Conservation (phyloP, 2,888 invertebrate species). For the Heliconius ethilla region DNA sequence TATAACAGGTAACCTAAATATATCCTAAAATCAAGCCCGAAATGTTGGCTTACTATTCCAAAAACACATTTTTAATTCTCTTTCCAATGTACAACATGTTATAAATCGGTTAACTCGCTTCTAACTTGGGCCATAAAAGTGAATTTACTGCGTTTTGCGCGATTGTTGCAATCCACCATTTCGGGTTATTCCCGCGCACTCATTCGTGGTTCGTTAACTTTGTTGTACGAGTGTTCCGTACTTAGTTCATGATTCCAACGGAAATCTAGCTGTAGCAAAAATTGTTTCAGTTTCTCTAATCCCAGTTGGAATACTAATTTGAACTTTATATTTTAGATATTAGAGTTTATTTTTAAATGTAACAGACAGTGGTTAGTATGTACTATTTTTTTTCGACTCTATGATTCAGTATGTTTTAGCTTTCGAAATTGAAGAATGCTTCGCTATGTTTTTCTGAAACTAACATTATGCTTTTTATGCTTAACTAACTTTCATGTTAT, state of each 20-base stretch:
- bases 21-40: not conserved
- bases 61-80: slow-evolving; percentile 29
- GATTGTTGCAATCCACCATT: slow-evolving; percentile 76
- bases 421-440: slow-evolving; percentile 44
- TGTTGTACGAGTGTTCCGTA: slow-evolving; percentile 70
- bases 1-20: slow-evolving; percentile 18
- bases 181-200: slow-evolving; percentile 70
- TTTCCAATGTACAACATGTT: slow-evolving; percentile 38
- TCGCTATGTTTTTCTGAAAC: slow-evolving; percentile 33
- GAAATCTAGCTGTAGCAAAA: slow-evolving; percentile 48
- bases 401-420: slow-evolving; percentile 44
- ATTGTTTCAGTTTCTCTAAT: slow-evolving; percentile 43
- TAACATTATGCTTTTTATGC: slow-evolving; percentile 35
- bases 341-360: slow-evolving; percentile 24
- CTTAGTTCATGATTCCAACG: slow-evolving; percentile 70
- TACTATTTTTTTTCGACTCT: slow-evolving; percentile 40
- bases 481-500: slow-evolving; percentile 15
- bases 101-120: slow-evolving; percentile 38
- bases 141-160: slow-evolving; percentile 73
- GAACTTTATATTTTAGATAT: not conserved
- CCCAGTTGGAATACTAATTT: slow-evolving; percentile 2
- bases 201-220: slow-evolving; percentile 79
- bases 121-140: slow-evolving; percentile 52
- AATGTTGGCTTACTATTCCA: slow-evolving; percentile 27
- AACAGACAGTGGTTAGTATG: slow-evolving; percentile 13